Evolutionary conservation across 37 sponge, comb jelly and placozoan species (phyloP).

Genomic region (Aphrocallistes beatrix): DNA sequence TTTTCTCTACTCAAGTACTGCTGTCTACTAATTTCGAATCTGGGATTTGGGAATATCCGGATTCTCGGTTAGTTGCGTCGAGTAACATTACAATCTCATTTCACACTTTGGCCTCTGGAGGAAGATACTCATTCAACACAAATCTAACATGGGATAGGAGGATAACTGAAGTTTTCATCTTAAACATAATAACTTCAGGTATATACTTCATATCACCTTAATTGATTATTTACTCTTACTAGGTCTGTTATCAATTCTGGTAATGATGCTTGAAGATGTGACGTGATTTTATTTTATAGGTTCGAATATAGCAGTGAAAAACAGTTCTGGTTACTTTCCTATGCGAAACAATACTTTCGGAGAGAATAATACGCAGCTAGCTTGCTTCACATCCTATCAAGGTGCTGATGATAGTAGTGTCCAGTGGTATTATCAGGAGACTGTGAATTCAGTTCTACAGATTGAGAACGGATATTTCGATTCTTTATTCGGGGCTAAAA

Average conservation of each 20-base stretch:
- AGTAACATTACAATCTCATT: not conserved
- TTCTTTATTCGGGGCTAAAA: too few relatives aligned
- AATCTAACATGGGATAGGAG: not conserved
- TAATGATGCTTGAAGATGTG: too few relatives aligned
- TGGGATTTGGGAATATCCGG: not conserved
- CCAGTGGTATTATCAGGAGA: not conserved
- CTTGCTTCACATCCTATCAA: too few relatives aligned
- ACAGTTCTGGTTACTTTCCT: too few relatives aligned
- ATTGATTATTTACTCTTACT: too few relatives aligned
- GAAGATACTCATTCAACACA: not conserved
- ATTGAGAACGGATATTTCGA: not conserved
- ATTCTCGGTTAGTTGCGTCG: not conserved
- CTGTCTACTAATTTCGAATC: not conserved
- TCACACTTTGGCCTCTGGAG: not conserved
- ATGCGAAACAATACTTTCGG: too few relatives aligned
- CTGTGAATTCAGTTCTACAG: not conserved
- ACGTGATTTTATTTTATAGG: too few relatives aligned
- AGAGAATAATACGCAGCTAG: too few relatives aligned
- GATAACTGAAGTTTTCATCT: not conserved
- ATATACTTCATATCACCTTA: too few relatives aligned
- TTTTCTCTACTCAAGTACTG: not conserved
- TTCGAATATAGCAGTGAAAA: too few relatives aligned
- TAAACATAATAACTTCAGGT: not conserved
- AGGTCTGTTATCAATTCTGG: too few relatives aligned
- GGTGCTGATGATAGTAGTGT: too few relatives aligned